phyloP scores from a whole-genome alignment of 2,113 vertebrate genomes.

The Stictonetta naevosa region DNA sequence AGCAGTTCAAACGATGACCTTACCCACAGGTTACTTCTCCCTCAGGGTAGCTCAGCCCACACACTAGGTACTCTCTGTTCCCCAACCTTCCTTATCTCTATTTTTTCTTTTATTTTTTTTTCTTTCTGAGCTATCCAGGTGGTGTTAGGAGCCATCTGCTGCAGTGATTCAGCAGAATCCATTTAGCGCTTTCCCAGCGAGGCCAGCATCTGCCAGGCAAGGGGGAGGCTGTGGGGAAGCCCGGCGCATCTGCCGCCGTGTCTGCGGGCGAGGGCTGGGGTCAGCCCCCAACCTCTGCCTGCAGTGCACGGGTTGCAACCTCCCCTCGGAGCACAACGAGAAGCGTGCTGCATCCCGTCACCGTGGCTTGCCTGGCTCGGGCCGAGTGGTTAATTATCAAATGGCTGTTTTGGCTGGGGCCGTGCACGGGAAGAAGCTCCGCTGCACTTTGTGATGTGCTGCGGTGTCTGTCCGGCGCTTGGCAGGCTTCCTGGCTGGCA shows the following conservation, averaged over 20 bases:
- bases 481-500: constrained; percentile 21
- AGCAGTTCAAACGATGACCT: not conserved
- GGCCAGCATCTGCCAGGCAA: constrained; percentile 66
- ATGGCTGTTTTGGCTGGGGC: constrained; percentile 20
- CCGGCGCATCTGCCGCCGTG: constrained; percentile 32
- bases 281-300: not conserved
- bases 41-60: constrained; percentile 11
- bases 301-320: not conserved
- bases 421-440: not conserved
- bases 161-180: constrained; percentile 73
- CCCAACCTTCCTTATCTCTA: constrained; percentile 39
- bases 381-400: constrained; percentile 31
- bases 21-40: constrained; percentile 14
- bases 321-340: not conserved
- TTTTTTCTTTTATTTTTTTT: not conserved
- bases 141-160: constrained; percentile 64
- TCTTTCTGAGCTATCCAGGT: constrained; percentile 56
- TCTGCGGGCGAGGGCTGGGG: not conserved
- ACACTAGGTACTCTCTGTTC: constrained; percentile 43
- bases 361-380: not conserved
- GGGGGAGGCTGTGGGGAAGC: constrained; percentile 55
- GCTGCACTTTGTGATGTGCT: not conserved
- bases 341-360: not conserved
- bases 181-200: constrained; percentile 65
- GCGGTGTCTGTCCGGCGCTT: not conserved